Percentiles rank a stretch among this genome's conserved stretches.
Conservation (phyloP, 1,140 invertebrate species). For the Hyles euphorbiae region DNA sequence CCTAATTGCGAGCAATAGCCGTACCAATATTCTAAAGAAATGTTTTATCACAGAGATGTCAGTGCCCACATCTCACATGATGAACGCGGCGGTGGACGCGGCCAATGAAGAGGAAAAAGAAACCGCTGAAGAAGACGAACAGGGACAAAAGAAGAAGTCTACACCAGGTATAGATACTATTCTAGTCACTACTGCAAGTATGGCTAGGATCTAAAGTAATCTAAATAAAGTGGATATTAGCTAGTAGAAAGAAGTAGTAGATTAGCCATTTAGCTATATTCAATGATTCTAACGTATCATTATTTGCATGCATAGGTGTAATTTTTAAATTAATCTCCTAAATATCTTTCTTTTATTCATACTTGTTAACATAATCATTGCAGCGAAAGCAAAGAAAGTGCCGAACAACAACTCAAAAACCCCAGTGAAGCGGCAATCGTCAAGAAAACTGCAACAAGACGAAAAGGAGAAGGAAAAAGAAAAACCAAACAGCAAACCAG, state of each 20-base stretch:
- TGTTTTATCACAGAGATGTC: conserved; percentile 42
- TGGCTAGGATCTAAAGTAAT: too few relatives aligned
- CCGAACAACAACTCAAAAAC: conserved; percentile 42
- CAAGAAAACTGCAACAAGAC: conserved; percentile 42
- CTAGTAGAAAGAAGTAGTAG: too few relatives aligned
- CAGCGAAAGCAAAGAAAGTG: conserved; percentile 50
- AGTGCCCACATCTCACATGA: conserved; percentile 40
- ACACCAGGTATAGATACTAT: conserved; percentile 29
- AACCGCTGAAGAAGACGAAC: background rate
- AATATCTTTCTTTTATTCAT: too few relatives aligned
- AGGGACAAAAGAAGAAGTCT: conserved; percentile 34
- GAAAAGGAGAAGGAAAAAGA: conserved; percentile 24
- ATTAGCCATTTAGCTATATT: too few relatives aligned
- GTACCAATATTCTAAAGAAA: background rate
- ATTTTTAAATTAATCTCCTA: too few relatives aligned
- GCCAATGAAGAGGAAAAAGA: conserved; percentile 40
- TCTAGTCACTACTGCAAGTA: too few relatives aligned
- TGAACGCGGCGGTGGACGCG: conserved; percentile 44
- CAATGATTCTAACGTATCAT: too few relatives aligned
- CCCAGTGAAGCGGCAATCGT: conserved; percentile 44
- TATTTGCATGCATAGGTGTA: too few relatives aligned
- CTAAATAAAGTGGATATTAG: too few relatives aligned
- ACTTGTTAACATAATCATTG: background rate
- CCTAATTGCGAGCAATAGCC: background rate
- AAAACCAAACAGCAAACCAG: conserved; percentile 14